Base-by-base conservation (phyloP, 2,113 vertebrate species). In the Podarcis muralis region DNA sequence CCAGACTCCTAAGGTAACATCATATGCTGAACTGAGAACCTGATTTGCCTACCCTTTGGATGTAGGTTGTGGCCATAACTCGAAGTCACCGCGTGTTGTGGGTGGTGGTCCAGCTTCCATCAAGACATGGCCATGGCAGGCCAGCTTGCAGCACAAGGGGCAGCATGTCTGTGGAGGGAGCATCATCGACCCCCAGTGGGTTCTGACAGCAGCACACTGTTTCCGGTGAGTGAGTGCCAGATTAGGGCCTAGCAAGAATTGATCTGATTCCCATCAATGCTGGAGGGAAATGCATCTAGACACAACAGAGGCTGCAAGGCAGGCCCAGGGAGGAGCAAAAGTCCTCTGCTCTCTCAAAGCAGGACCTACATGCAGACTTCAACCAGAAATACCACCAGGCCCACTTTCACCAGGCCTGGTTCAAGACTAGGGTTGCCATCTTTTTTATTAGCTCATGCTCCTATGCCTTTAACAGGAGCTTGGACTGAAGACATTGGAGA, bases 71-170 rank as follows among this genome's bases (percentile, higher is more conserved):
- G 98, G 99, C 40, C 2, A 92, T 8, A 92, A 71, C 40, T 1
- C 2, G 1, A 72, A 94, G 81, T 69, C 87, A 0, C 90, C 96
- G 6, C 97, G 98, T 0, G 97, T 99, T 53, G 96, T 99, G 59
- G 98, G 98, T 0, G 98, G 98, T 3, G 83, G 88, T 1, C 89
- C 94, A 1, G 96, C 98, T 0, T 1, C 89, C 9, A 98, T 98
- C 83, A 94, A 97, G 48, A 78, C 96, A 1, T 99, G 98, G 97
- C 98, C 98, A 0, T 99, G 98, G 98, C 98, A 99, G 95, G 98
- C 98, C 87, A 99, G 98, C 89, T 32, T 99, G 93, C 98, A 97
- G 95, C 96, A 97, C 88, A 84, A 93, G 22, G 96, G 91, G 1
- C 96, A 97, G 8, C 99, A 99, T 79, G 87, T 97, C 71, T 99